These are phyloP conservation scores for Larimichthys crocea DNA, from an alignment of 2,113 vertebrate species.

Conservation along the genomic window DNA sequence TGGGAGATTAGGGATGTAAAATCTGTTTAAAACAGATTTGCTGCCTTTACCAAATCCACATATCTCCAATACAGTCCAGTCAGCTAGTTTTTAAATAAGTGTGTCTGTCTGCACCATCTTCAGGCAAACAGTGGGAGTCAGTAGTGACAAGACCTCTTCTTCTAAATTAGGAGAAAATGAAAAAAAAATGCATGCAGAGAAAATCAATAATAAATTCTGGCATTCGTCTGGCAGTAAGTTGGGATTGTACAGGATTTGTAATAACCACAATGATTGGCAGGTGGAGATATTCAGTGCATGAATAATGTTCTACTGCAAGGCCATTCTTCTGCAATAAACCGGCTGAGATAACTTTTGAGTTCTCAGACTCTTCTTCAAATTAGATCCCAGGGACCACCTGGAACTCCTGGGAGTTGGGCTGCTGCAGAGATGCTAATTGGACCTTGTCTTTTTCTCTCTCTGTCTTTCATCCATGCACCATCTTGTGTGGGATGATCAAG, in stretches of 20 bases:
- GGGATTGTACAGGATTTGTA: constrained; percentile 29
- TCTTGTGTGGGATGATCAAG: constrained; percentile 71
- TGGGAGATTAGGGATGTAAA: too few relatives aligned
- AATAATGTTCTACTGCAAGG: constrained; percentile 48
- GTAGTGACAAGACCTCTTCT: not conserved
- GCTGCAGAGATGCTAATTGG: constrained; percentile 69
- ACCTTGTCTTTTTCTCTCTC: constrained; percentile 35
- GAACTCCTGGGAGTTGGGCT: constrained; percentile 24
- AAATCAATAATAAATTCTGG: constrained; percentile 7
- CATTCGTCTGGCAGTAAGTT: not conserved
- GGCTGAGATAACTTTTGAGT: constrained; percentile 37
- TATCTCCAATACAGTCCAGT: not conserved
- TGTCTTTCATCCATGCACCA: constrained; percentile 19
- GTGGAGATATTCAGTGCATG: constrained; percentile 32
- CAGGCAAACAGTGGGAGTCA: not conserved
- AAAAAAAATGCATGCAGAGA: not conserved
- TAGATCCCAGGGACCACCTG: constrained; percentile 59
- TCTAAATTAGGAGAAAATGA: not conserved
- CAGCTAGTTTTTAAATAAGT: not conserved
- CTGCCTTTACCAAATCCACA: too few relatives aligned
- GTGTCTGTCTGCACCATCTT: not conserved
- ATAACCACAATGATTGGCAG: constrained; percentile 61
- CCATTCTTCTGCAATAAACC: constrained; percentile 35
- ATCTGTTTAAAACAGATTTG: too few relatives aligned
- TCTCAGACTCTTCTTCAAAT: constrained; percentile 56